Conservation (phyloP, 2,888 invertebrate genomes). For the Cartodere bifasciata region DNA sequence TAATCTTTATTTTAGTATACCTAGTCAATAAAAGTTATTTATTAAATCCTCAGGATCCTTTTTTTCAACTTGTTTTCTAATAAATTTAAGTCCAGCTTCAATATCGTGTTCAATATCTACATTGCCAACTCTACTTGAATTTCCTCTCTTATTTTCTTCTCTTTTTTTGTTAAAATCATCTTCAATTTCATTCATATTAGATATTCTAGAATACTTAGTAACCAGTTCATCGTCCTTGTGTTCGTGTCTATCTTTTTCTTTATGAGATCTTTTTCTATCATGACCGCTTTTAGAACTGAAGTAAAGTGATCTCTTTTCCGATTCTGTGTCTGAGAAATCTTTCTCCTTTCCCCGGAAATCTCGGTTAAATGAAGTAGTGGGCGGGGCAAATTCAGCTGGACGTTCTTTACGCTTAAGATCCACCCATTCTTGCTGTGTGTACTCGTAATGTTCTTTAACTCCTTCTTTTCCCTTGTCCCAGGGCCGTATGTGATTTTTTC, state of each 20-base stretch:
- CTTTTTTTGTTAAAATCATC: constrained; percentile 11
- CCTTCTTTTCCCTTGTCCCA: constrained; percentile 65
- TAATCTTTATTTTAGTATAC: too few species aligned
- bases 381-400: constrained; percentile 67
- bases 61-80: constrained; percentile 41
- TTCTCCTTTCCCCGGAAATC: constrained; percentile 16
- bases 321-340: constrained; percentile 2
- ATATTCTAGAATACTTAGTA: neutral
- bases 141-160: constrained; percentile 15
- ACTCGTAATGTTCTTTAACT: constrained; percentile 40
- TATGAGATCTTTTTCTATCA: constrained; percentile 4
- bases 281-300: neutral
- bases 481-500: constrained; percentile 47
- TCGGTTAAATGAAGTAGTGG: constrained; percentile 22
- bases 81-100: constrained; percentile 40
- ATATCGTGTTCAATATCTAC: constrained; percentile 38
- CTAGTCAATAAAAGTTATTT: too few species aligned
- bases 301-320: constrained; percentile 1
- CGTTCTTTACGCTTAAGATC: constrained; percentile 62
- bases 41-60: too few species aligned
- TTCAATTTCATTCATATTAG: constrained; percentile 3
- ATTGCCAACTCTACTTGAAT: neutral
- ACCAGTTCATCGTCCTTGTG: neutral
- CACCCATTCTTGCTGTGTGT: constrained; percentile 67
- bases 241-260: constrained; percentile 5